Percentiles rank a stretch among this genome's conserved stretches.
phyloP scores from a whole-genome alignment of 2,888 invertebrate genomes.

The Laothoe populi region DNA sequence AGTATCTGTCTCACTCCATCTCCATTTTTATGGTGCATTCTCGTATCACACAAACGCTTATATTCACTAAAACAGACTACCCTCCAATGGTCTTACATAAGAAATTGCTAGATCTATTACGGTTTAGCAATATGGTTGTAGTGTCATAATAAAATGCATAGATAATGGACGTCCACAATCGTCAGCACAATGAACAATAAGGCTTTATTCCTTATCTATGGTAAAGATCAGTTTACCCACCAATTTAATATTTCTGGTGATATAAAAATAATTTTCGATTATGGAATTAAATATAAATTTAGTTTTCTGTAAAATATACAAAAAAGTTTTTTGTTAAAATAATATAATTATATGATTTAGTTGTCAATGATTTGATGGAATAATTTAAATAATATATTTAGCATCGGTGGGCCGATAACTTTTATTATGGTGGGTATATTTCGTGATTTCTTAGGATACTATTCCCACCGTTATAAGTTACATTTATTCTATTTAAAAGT shows the following conservation, averaged over 20 bases:
- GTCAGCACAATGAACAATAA: conserved; percentile 28
- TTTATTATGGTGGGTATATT: conserved; percentile 29
- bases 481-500: not conserved
- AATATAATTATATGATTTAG: conserved; percentile 1
- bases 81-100: not conserved
- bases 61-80: not conserved
- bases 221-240: conserved; percentile 6
- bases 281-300: not conserved
- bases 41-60: not conserved
- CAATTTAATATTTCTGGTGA: conserved; percentile 1
- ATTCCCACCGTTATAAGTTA: not conserved
- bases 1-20: not conserved
- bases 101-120: conserved; percentile 50
- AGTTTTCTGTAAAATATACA: not conserved
- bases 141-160: conserved; percentile 15
- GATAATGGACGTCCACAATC: conserved; percentile 31
- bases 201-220: conserved; percentile 7
- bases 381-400: conserved; percentile 27
- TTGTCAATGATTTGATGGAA: conserved; percentile 35
- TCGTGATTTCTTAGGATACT: not conserved
- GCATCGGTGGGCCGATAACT: conserved; percentile 32
- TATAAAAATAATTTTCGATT: not conserved
- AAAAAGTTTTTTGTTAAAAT: not conserved
- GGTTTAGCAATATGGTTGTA: not conserved
- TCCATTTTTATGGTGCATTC: not conserved